phyloP scores from a whole-genome alignment of 2,113 vertebrate genomes.

The Turdus rufiventris region DNA sequence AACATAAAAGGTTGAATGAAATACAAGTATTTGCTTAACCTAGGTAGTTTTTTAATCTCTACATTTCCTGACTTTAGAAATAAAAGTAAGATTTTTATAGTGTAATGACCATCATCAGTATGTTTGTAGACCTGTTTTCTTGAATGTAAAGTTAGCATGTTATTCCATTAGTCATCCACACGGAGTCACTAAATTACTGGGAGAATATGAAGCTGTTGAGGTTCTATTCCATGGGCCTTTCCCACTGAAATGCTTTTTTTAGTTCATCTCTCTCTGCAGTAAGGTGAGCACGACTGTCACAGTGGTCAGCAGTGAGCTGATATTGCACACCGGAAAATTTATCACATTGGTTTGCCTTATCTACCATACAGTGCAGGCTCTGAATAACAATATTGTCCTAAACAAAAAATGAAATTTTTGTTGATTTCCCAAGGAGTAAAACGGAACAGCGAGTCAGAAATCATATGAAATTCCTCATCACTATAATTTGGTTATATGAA shows the following conservation, averaged over 20 bases:
- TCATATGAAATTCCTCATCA: background rate
- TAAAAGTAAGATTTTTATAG: background rate
- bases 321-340: background rate
- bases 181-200: constrained; percentile 62
- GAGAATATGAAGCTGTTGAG: background rate
- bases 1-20: constrained; percentile 68
- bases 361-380: background rate
- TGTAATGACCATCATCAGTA: background rate
- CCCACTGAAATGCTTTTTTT: background rate
- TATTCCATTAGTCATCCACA: constrained; percentile 59
- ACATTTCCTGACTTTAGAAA: background rate
- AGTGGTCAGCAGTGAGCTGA: background rate
- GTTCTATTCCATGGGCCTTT: background rate
- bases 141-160: background rate
- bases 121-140: background rate
- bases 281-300: background rate
- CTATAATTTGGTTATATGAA: background rate
- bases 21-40: constrained; percentile 42
- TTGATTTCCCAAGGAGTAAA: background rate
- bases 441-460: background rate
- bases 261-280: background rate
- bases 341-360: background rate
- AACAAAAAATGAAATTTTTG: background rate
- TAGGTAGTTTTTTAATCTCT: constrained; percentile 14
- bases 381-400: background rate